phyloP scores from a whole-genome alignment of 2,797 vertebrate genomes.

The Tragelaphus eurycerus region DNA sequence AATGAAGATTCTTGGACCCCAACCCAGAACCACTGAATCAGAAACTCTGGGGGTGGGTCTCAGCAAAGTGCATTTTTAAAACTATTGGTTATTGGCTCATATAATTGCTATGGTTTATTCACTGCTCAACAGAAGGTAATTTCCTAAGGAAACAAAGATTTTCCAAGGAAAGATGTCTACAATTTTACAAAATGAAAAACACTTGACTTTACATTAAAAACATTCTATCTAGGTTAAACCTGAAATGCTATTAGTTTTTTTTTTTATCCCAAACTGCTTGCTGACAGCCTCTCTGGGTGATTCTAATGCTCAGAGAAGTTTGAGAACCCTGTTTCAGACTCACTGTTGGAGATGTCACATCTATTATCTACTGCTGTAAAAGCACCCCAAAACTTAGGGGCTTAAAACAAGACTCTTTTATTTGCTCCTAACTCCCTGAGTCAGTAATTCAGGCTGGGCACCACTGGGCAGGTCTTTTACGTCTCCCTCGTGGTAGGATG shows the following conservation, averaged over 20 bases:
- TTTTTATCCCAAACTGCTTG: rapidly evolving
- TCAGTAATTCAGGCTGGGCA: neutral
- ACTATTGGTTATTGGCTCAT: neutral
- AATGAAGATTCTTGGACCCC: neutral
- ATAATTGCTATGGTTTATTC: neutral
- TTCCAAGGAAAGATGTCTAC: neutral
- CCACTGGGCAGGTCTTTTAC: too few relatives aligned
- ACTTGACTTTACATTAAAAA: neutral
- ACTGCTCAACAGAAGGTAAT: neutral
- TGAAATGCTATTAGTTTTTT: neutral
- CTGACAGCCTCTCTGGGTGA: neutral
- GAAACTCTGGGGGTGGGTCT: neutral
- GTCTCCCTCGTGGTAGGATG: neutral
- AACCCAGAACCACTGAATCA: neutral
- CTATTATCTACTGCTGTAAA: neutral
- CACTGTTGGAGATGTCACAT: too few relatives aligned
- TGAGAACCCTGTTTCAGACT: too few relatives aligned
- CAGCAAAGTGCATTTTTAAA: neutral
- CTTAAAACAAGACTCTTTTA: too few relatives aligned
- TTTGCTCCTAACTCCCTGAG: neutral
- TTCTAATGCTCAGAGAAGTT: neutral
- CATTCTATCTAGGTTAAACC: neutral
- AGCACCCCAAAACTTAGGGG: neutral
- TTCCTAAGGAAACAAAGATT: neutral
- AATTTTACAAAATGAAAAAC: neutral